phyloP scores from a whole-genome alignment of 2,797 vertebrate genomes.

The Gymnodraco acuticeps region DNA sequence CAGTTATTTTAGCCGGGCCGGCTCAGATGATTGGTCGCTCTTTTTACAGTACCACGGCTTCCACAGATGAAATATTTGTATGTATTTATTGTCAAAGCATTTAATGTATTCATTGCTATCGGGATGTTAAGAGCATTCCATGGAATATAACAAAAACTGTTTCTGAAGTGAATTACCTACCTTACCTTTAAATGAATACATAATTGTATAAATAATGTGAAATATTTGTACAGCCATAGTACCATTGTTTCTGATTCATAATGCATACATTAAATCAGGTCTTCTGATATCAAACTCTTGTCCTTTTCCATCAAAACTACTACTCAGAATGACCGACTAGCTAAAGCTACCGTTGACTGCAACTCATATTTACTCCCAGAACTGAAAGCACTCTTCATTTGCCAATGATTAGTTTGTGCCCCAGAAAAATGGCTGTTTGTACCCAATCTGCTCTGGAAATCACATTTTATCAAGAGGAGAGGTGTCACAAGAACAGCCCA shows the following conservation, averaged over 20 bases:
- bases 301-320: slow-evolving; percentile 40
- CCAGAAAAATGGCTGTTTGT: slow-evolving; percentile 52
- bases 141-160: too few species aligned
- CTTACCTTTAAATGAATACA: neutral
- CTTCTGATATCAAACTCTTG: slow-evolving; percentile 30
- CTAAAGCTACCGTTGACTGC: slow-evolving; percentile 37
- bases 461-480: slow-evolving; percentile 53
- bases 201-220: neutral
- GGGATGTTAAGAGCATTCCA: too few species aligned
- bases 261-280: slow-evolving; percentile 15
- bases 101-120: too few species aligned
- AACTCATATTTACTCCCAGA: slow-evolving; percentile 47
- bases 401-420: slow-evolving; percentile 65
- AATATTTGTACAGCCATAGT: too few species aligned
- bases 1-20: too few species aligned
- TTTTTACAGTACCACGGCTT: too few species aligned
- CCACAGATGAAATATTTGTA: too few species aligned
- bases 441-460: slow-evolving; percentile 50
- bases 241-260: too few species aligned
- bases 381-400: slow-evolving; percentile 63
- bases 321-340: slow-evolving; percentile 41
- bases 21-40: too few species aligned
- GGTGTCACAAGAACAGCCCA: slow-evolving; percentile 42
- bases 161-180: too few species aligned
- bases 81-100: too few species aligned